Conservation (phyloP, 1,140 invertebrate species). For the Ceratoteleas bidentatus region DNA sequence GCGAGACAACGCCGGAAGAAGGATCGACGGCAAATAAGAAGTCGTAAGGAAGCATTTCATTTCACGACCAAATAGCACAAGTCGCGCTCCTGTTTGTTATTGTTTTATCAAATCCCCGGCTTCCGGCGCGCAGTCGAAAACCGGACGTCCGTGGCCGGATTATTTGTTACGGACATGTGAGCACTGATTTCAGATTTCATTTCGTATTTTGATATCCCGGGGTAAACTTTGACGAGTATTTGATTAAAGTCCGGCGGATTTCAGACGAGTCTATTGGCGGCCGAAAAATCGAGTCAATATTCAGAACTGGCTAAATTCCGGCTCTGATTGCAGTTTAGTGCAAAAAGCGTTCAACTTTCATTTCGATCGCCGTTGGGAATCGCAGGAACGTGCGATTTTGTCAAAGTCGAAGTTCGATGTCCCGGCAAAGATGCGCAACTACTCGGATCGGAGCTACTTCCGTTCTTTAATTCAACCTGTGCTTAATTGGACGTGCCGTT, state of each 20-base stretch:
- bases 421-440: too few species aligned
- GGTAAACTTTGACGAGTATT: slow-evolving; percentile 2
- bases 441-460: too few species aligned
- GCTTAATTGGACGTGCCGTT: too few species aligned
- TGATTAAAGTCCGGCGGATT: slow-evolving; percentile 9
- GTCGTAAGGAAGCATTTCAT: slow-evolving; percentile 21
- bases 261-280: slow-evolving; percentile 5
- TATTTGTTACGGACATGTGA: slow-evolving; percentile 4
- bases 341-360: too few species aligned
- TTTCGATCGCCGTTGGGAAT: too few species aligned
- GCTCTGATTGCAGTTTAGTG: too few species aligned
- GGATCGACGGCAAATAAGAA: slow-evolving; percentile 47
- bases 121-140: slow-evolving; percentile 11
- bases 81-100: slow-evolving; percentile 6
- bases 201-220: slow-evolving; percentile 9
- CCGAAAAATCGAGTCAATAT: slow-evolving; percentile 6
- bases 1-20: slow-evolving; percentile 21
- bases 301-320: background rate
- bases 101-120: slow-evolving; percentile 19
- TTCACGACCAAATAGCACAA: slow-evolving; percentile 1
- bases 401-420: background rate
- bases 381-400: too few species aligned
- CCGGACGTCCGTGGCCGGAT: background rate
- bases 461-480: too few species aligned
- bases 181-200: slow-evolving; percentile 21